Conservation (phyloP, 2,797 vertebrate genomes). For the Columba guinea region DNA sequence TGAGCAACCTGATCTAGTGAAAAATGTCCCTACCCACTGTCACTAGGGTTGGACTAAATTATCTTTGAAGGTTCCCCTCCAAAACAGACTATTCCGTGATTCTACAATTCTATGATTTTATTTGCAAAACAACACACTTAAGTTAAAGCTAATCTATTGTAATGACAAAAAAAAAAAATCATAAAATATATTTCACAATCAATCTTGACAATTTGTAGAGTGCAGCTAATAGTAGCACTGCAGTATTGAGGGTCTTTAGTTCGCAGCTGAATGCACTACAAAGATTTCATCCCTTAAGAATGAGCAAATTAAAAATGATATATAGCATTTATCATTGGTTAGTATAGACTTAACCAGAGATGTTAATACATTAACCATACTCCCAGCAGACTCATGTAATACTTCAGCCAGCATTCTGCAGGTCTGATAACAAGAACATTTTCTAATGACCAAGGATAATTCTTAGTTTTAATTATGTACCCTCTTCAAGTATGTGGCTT, state of each 20-base stretch:
- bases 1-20: background rate
- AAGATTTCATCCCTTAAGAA: conserved; percentile 35
- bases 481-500: background rate
- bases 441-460: conserved; percentile 1
- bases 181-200: background rate
- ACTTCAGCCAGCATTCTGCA: conserved; percentile 5
- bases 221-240: background rate
- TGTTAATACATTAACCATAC: conserved; percentile 26
- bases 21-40: rapidly evolving
- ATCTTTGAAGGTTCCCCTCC: background rate
- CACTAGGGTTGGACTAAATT: background rate
- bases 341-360: conserved; percentile 16
- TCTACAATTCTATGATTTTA: background rate
- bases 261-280: background rate
- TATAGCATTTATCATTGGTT: conserved; percentile 29
- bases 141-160: background rate
- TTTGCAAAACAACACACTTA: background rate
- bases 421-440: background rate
- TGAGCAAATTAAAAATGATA: conserved; percentile 50
- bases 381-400: conserved; percentile 19
- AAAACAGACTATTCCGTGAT: background rate
- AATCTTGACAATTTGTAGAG: background rate
- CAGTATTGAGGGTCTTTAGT: background rate
- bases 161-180: background rate
- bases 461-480: conserved; percentile 15